Percentiles rank a stretch among this genome's conserved stretches.
Evolutionary conservation across 2,888 invertebrate species (phyloP).

Genomic region (Pachliopta kotzebuea): DNA sequence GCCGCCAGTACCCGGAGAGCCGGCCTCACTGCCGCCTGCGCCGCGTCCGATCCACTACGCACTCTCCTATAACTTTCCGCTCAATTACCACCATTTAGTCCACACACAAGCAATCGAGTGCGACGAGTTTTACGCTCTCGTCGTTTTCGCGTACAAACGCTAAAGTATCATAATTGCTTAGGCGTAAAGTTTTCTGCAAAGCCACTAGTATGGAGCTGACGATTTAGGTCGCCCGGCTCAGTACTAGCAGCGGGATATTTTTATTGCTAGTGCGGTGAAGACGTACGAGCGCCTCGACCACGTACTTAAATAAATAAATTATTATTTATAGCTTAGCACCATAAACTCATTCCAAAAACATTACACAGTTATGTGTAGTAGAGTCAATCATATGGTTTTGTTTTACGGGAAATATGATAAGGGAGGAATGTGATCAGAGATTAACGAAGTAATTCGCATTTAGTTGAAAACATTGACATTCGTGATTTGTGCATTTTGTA

Average conservation of each 20-base stretch:
- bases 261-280: conserved; percentile 74
- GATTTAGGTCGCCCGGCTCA: conserved; percentile 79
- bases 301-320: conserved; percentile 65
- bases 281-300: conserved; percentile 64
- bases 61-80: conserved; percentile 20
- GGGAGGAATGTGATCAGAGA: conserved; percentile 46
- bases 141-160: conserved; percentile 13
- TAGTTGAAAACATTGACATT: conserved; percentile 65
- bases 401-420: conserved; percentile 37
- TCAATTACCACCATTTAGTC: conserved; percentile 12
- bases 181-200: conserved; percentile 42
- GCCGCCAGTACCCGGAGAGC: conserved; percentile 69
- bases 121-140: conserved; percentile 12
- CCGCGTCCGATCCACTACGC: conserved; percentile 36
- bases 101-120: conserved; percentile 16
- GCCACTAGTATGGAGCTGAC: conserved; percentile 53
- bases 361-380: conserved; percentile 43
- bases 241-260: conserved; percentile 77
- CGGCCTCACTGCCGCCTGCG: conserved; percentile 65
- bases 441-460: conserved; percentile 55
- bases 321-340: conserved; percentile 71
- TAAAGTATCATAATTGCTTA: conserved; percentile 41
- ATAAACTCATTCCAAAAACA: conserved; percentile 76
- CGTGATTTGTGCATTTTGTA: conserved; percentile 66
- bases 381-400: conserved; percentile 33